A percentile compares a stretch with the other conserved stretches of the same genome.
Conservation (phyloP, 2,797 vertebrate genomes). For the Erpetoichthys calabaricus region DNA sequence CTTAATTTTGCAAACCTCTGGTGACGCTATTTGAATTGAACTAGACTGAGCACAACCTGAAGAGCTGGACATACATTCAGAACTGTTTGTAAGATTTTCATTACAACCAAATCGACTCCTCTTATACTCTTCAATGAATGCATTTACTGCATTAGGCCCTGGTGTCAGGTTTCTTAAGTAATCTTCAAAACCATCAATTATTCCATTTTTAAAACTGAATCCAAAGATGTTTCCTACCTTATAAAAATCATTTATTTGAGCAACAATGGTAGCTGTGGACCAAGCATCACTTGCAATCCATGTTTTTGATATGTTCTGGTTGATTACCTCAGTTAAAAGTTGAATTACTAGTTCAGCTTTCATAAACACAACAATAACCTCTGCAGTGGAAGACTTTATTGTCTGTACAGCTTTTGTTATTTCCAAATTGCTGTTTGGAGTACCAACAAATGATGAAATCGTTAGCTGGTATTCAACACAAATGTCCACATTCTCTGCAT, state of each 20-base stretch:
- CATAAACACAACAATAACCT: conserved; percentile 38
- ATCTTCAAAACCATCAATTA: conserved; percentile 30
- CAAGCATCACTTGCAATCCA: conserved; percentile 46
- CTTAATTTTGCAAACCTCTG: conserved; percentile 15
- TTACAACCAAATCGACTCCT: conserved; percentile 32
- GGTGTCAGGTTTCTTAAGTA: conserved; percentile 30
- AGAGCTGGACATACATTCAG: conserved; percentile 14
- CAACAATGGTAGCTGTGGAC: conserved; percentile 24
- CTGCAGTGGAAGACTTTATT: conserved; percentile 28
- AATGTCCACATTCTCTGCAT: conserved; percentile 23
- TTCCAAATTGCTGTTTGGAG: not conserved
- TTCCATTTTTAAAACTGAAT: conserved; percentile 27
- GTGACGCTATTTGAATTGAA: conserved; percentile 17
- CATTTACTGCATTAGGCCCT: conserved; percentile 28
- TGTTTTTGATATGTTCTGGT: conserved; percentile 26
- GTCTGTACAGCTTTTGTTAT: conserved; percentile 20
- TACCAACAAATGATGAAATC: conserved; percentile 25
- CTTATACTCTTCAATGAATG: conserved; percentile 42
- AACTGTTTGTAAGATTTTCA: conserved; percentile 15
- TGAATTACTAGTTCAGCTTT: conserved; percentile 27
- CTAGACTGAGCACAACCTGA: conserved; percentile 20
- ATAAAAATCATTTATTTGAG: conserved; percentile 32
- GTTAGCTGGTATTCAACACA: conserved; percentile 35
- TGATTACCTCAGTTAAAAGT: conserved; percentile 37
- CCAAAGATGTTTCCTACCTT: conserved; percentile 41